phyloP scores from a whole-genome alignment of 2,113 vertebrate genomes.

The Tichodroma muraria region DNA sequence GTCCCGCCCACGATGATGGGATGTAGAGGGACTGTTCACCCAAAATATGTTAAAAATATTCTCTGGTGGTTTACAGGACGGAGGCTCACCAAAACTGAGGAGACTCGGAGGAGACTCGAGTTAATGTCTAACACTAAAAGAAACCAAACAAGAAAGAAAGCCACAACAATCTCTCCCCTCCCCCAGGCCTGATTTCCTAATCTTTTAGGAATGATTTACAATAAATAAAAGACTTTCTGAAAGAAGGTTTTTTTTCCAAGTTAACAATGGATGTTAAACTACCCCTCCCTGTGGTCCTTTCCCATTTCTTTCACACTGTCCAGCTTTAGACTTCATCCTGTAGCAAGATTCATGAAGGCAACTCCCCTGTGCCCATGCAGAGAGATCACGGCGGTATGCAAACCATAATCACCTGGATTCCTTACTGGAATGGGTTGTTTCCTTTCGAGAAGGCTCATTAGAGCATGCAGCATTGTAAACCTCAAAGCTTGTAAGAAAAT shows the following conservation, averaged over 20 bases:
- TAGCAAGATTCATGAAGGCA: background rate
- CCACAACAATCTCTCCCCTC: background rate
- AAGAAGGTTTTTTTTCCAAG: background rate
- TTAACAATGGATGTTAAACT: background rate
- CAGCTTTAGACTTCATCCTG: constrained; percentile 13
- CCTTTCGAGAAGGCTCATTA: constrained; percentile 36
- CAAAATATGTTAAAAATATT: background rate
- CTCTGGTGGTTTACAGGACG: background rate
- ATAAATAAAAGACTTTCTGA: constrained; percentile 28
- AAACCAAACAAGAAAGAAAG: background rate
- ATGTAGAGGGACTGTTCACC: background rate
- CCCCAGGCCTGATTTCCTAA: constrained; percentile 23
- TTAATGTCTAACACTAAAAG: background rate
- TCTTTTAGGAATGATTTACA: constrained; percentile 38
- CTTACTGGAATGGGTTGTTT: constrained; percentile 22
- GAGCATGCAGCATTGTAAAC: constrained; percentile 6
- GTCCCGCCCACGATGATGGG: background rate
- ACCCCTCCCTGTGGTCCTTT: background rate
- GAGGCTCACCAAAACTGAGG: background rate
- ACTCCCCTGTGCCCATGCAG: constrained; percentile 4
- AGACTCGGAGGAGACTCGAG: background rate
- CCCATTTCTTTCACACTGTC: background rate
- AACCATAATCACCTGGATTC: constrained; percentile 34
- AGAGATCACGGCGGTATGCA: background rate
- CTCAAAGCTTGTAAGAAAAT: background rate